Evolutionary conservation across 2,113 vertebrate genomes (phyloP).

Genomic region (Pyrgilauda ruficollis): DNA sequence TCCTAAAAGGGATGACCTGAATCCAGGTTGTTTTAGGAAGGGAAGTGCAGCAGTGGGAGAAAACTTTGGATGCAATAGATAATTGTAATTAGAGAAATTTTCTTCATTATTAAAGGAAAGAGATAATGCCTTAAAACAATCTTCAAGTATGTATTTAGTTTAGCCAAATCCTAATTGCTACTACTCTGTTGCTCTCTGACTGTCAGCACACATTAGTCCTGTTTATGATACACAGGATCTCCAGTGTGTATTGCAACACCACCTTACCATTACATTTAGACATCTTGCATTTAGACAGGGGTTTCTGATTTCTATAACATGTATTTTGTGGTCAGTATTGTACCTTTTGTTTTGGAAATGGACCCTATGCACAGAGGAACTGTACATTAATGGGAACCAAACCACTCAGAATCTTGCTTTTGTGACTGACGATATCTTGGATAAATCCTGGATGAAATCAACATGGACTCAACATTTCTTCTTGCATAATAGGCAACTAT

Average conservation of each 20-base stretch:
- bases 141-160: neutral
- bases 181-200: neutral
- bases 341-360: neutral
- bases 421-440: neutral
- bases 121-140: neutral
- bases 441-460: conserved; percentile 52
- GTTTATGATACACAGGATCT: neutral
- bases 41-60: neutral
- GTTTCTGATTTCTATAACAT: neutral
- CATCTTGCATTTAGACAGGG: neutral
- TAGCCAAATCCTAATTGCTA: neutral
- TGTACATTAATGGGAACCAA: neutral
- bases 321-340: neutral
- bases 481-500: conserved; percentile 2
- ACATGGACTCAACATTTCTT: neutral
- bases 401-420: neutral
- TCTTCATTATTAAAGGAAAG: neutral
- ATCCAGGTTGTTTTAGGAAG: neutral
- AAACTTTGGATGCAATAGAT: neutral
- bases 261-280: neutral
- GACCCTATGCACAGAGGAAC: neutral
- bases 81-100: neutral
- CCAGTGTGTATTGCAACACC: fast-evolving
- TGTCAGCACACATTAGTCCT: neutral
- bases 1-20: neutral